phyloP scores from a whole-genome alignment of 2,797 vertebrate genomes.

The Molossus molossus region DNA sequence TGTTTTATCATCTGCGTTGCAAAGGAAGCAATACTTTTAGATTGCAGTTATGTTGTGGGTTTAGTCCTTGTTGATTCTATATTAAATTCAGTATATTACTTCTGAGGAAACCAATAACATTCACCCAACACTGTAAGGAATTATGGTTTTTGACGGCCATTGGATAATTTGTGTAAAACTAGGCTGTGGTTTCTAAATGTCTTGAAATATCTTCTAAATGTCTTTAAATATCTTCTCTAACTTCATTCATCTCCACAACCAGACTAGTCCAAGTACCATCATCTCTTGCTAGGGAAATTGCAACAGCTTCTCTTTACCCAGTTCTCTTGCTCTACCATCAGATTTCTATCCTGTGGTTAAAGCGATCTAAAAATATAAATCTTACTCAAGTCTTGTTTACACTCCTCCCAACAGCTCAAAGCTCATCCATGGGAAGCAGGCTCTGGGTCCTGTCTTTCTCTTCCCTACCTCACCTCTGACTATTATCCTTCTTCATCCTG shows the following conservation, averaged over 20 bases:
- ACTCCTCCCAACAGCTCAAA: background rate
- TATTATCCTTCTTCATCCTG: background rate
- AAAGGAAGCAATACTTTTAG: conserved; percentile 3
- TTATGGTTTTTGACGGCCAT: background rate
- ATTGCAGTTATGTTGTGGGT: background rate
- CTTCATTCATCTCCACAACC: background rate
- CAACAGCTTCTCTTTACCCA: background rate
- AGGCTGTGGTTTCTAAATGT: background rate
- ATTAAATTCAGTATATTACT: conserved; percentile 20
- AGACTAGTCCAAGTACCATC: background rate
- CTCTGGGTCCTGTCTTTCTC: background rate
- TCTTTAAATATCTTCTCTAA: background rate
- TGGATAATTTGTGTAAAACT: background rate
- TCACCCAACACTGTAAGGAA: background rate
- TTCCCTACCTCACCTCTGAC: background rate
- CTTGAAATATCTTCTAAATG: background rate
- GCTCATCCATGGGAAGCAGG: background rate
- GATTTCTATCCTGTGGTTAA: background rate
- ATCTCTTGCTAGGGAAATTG: background rate
- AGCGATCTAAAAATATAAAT: background rate
- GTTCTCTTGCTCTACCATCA: background rate
- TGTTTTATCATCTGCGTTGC: background rate
- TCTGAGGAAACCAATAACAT: background rate
- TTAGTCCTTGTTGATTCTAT: background rate
- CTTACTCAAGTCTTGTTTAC: background rate